Evolutionary conservation across 2,888 invertebrate genomes (phyloP).

Genomic region (Drosophila stalkeri): DNA sequence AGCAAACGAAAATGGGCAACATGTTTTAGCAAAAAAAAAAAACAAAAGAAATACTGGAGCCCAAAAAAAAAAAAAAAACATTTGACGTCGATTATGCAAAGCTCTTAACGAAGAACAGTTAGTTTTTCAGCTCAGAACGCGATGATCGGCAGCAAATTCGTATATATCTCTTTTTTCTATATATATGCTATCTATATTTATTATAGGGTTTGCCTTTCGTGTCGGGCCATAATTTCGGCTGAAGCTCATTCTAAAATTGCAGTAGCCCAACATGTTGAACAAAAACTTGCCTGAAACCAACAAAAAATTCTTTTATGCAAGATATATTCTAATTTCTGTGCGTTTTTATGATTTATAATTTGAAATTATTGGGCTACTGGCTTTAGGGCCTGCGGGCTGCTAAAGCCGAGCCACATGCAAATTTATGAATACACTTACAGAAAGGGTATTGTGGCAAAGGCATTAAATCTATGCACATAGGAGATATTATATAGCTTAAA

Average conservation of each 20-base stretch:
- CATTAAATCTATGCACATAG: not conserved
- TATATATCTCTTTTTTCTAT: conserved; percentile 1
- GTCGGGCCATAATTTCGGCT: conserved; percentile 56
- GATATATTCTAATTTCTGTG: conserved; percentile 71
- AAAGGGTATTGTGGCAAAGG: not conserved
- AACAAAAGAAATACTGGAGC: not conserved
- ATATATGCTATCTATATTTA: conserved; percentile 2
- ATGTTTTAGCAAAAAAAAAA: conserved; percentile 11
- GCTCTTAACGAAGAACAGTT: conserved; percentile 62
- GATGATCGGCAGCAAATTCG: conserved; percentile 55
- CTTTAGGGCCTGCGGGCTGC: conserved; percentile 57
- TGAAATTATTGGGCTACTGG: conserved; percentile 74
- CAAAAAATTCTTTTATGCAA: conserved; percentile 28
- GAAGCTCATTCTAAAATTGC: conserved; percentile 60
- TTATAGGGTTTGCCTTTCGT: conserved; percentile 53
- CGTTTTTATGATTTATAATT: conserved; percentile 77
- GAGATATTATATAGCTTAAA: not conserved
- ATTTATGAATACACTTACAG: conserved; percentile 40
- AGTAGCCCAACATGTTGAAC: conserved; percentile 56
- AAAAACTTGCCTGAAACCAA: conserved; percentile 30
- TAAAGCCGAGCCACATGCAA: conserved; percentile 55
- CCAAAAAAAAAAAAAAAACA: conserved; percentile 4
- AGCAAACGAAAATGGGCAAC: conserved; percentile 34
- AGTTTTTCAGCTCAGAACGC: conserved; percentile 52
- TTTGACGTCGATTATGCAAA: conserved; percentile 67